These are phyloP conservation scores for Dolichallabes microphthalmus DNA, from an alignment of 2,113 vertebrate genomes.

Conservation along the genomic window DNA sequence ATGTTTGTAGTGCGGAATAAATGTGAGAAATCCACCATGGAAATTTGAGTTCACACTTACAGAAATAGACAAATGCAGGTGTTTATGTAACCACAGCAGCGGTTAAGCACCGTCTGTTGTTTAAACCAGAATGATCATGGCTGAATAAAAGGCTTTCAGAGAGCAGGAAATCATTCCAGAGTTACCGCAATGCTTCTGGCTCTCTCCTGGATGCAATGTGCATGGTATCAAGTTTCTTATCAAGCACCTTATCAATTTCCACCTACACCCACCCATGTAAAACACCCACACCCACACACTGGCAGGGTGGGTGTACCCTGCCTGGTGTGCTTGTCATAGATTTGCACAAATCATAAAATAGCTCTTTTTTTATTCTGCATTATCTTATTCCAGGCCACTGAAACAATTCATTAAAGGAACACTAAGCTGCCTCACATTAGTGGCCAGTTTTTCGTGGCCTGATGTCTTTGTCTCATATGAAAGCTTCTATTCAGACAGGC, in stretches of 20 bases:
- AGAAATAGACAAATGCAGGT: slow-evolving; percentile 24
- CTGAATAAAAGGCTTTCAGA: slow-evolving; percentile 17
- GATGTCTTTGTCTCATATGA: slow-evolving; percentile 48
- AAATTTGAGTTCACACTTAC: slow-evolving; percentile 24
- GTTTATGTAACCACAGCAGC: slow-evolving; percentile 2
- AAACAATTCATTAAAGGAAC: slow-evolving; percentile 45
- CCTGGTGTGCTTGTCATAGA: neutral
- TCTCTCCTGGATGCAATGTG: slow-evolving; percentile 8
- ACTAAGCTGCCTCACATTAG: slow-evolving; percentile 49
- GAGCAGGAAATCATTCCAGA: slow-evolving; percentile 27
- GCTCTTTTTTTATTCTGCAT: neutral
- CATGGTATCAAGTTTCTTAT: slow-evolving; percentile 34
- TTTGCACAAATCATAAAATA: neutral
- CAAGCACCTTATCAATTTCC: slow-evolving; percentile 17
- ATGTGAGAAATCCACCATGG: neutral
- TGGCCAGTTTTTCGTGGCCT: slow-evolving; percentile 40
- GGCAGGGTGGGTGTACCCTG: neutral
- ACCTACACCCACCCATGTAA: neutral
- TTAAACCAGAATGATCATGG: slow-evolving; percentile 3
- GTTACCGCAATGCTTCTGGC: slow-evolving; percentile 5
- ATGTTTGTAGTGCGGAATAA: neutral
- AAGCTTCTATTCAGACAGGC: slow-evolving; percentile 59
- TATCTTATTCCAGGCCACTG: slow-evolving; percentile 10
- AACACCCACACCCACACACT: neutral
- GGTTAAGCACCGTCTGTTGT: slow-evolving; percentile 1